phyloP scores from a whole-genome alignment of 2,797 vertebrate genomes.

The Sebastes itinus region DNA sequence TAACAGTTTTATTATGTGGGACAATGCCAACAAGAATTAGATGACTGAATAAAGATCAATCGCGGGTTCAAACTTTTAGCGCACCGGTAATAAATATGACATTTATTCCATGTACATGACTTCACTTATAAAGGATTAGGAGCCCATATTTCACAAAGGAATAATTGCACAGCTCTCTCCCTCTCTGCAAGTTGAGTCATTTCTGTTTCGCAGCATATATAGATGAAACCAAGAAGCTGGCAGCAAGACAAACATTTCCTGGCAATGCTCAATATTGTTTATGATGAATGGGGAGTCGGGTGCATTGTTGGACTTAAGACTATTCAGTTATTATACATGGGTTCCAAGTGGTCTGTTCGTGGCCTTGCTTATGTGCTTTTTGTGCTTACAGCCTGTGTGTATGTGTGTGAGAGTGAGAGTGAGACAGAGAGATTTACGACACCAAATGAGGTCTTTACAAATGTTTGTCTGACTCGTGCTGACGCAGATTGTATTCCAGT shows the following conservation, averaged over 20 bases:
- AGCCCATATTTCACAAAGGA: conserved; percentile 54
- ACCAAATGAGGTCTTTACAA: conserved; percentile 40
- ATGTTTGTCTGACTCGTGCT: conserved; percentile 47
- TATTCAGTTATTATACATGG: conserved; percentile 36
- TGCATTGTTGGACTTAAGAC: conserved; percentile 35
- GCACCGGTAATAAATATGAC: conserved; percentile 50
- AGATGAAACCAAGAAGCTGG: conserved; percentile 53
- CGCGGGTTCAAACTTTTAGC: conserved; percentile 24
- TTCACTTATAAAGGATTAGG: conserved; percentile 58
- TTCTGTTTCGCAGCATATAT: conserved; percentile 45
- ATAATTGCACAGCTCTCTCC: conserved; percentile 55
- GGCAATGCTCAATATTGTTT: conserved; percentile 43
- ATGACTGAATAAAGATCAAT: conserved; percentile 33
- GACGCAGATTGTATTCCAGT: conserved; percentile 57
- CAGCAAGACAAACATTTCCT: conserved; percentile 55
- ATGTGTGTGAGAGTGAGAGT: not conserved
- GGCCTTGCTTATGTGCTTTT: conserved; percentile 17
- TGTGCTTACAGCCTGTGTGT: not conserved
- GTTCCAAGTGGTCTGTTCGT: conserved; percentile 32
- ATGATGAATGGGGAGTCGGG: conserved; percentile 60
- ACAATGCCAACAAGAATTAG: conserved; percentile 7
- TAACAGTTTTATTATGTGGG: not conserved
- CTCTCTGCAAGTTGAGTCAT: conserved; percentile 43
- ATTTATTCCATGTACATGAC: conserved; percentile 50
- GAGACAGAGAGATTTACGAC: not conserved